Percentiles rank a stretch among this genome's conserved stretches.
These are phyloP conservation scores for Macrophya annulata DNA, from an alignment of 2,888 invertebrate genomes.

Conservation along the genomic window DNA sequence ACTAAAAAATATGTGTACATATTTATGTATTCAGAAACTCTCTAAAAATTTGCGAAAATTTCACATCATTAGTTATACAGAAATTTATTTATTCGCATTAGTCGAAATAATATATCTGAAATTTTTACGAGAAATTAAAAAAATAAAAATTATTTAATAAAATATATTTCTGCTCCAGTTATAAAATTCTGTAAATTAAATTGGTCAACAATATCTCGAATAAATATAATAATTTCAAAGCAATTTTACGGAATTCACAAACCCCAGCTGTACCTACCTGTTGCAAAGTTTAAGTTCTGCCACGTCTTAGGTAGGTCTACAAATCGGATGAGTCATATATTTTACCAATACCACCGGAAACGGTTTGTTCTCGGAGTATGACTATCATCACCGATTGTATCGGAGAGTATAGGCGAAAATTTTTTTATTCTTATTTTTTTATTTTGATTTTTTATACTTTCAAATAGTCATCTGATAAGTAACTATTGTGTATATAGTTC, in stretches of 20 bases:
- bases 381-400: not conserved
- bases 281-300: too few relatives aligned
- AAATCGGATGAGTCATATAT: conserved; percentile 34
- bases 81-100: not conserved
- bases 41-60: not conserved
- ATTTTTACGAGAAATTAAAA: not conserved
- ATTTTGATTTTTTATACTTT: not conserved
- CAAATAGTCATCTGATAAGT: conserved; percentile 45
- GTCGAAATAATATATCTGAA: too few relatives aligned
- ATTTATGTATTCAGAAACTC: not conserved
- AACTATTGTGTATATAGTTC: conserved; percentile 12
- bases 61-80: not conserved
- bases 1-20: not conserved
- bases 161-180: too few relatives aligned
- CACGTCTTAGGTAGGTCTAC: not conserved
- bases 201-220: too few relatives aligned
- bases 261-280: too few relatives aligned
- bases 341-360: conserved; percentile 45
- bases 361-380: conserved; percentile 30
- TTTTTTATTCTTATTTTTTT: not conserved
- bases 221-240: too few relatives aligned
- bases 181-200: too few relatives aligned
- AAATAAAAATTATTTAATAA: not conserved
- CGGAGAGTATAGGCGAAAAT: not conserved
- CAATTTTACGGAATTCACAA: too few relatives aligned